These are phyloP conservation scores for Odontesthes bonariensis DNA, from an alignment of 2,113 vertebrate species.

Conservation along the genomic window DNA sequence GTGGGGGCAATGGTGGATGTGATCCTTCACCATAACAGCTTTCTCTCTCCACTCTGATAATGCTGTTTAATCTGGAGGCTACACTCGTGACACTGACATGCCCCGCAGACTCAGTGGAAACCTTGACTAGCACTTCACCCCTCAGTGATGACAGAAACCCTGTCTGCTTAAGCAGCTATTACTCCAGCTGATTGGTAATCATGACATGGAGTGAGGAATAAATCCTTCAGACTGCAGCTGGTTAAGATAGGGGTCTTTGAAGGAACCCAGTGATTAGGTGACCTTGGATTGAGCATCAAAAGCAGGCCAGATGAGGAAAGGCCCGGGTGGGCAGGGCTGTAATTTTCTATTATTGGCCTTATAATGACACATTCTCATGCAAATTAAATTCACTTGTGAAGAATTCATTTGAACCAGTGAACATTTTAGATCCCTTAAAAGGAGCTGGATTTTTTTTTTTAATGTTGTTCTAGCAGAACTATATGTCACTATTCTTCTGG, in stretches of 20 bases:
- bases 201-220: conserved; percentile 72
- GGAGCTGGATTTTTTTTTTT: not conserved
- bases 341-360: conserved; percentile 73
- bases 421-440: conserved; percentile 14
- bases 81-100: conserved; percentile 58
- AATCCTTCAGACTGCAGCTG: conserved; percentile 73
- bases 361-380: conserved; percentile 79
- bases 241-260: conserved; percentile 70
- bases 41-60: conserved; percentile 60
- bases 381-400: conserved; percentile 66
- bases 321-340: conserved; percentile 33
- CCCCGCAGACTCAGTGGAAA: conserved; percentile 54
- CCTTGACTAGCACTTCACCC: conserved; percentile 81
- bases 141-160: conserved; percentile 69
- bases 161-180: conserved; percentile 78
- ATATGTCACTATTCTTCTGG: not conserved
- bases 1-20: conserved; percentile 40
- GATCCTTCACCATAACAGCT: conserved; percentile 61
- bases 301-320: conserved; percentile 32
- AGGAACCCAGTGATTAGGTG: conserved; percentile 69
- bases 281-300: conserved; percentile 72
- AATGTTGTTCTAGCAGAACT: not conserved
- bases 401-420: conserved; percentile 32
- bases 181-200: conserved; percentile 82
- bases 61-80: conserved; percentile 68